These are phyloP conservation scores for Dilophus febrilis DNA, from an alignment of 2,888 invertebrate species.

Conservation along the genomic window DNA sequence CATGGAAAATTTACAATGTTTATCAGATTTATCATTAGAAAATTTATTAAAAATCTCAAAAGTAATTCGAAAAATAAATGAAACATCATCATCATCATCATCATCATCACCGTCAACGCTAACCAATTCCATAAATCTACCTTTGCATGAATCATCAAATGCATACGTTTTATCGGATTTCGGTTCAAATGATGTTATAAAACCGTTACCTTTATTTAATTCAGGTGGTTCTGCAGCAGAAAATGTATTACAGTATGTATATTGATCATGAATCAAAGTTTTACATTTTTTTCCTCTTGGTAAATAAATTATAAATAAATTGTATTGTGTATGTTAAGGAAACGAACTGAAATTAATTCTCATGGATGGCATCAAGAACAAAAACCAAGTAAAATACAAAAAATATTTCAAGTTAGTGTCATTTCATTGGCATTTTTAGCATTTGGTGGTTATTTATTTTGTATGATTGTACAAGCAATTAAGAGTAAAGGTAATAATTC, in stretches of 20 bases:
- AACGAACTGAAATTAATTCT: background rate
- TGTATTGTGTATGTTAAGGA: background rate
- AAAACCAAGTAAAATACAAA: slow-evolving; percentile 46
- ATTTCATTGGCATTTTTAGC: slow-evolving; percentile 67
- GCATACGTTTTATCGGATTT: too few species aligned
- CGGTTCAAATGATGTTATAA: too few species aligned
- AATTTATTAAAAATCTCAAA: slow-evolving; percentile 44
- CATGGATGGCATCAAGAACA: slow-evolving; percentile 27
- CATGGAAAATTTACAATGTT: slow-evolving; percentile 12
- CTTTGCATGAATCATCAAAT: too few species aligned
- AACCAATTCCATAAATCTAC: too few species aligned
- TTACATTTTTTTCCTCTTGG: too few species aligned
- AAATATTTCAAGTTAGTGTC: slow-evolving; percentile 59
- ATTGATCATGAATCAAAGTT: too few species aligned
- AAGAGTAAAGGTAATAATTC: slow-evolving; percentile 40
- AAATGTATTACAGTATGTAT: background rate
- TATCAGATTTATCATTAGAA: slow-evolving; percentile 51
- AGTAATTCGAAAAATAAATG: slow-evolving; percentile 18
- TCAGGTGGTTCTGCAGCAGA: background rate
- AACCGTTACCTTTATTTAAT: too few species aligned
- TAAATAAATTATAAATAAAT: background rate
- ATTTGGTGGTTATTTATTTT: slow-evolving; percentile 67
- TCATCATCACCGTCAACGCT: background rate
- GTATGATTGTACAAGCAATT: slow-evolving; percentile 58
- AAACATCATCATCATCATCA: background rate